These are phyloP conservation scores for Tupaia tana DNA, from an alignment of 2,113 vertebrate species.

Conservation along the genomic window DNA sequence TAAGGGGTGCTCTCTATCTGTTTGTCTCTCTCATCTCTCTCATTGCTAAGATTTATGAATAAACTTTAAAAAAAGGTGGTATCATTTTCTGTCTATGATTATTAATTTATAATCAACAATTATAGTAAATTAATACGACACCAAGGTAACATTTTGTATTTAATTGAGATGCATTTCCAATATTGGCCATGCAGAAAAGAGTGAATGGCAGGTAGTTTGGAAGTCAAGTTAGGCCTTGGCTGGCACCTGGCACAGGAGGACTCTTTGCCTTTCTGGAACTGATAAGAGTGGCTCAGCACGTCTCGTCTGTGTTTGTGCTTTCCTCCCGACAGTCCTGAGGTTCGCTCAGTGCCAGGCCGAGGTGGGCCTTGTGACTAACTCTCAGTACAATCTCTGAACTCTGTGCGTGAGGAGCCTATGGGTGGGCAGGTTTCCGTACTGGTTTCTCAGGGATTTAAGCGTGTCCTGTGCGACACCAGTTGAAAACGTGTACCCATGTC, in stretches of 20 bases:
- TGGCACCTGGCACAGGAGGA: background rate
- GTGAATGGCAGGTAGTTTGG: background rate
- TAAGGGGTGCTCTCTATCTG: no score
- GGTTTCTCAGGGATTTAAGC: background rate
- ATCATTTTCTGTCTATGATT: background rate
- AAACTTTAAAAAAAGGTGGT: no score
- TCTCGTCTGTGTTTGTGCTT: background rate
- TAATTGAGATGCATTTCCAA: background rate
- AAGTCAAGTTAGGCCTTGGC: background rate
- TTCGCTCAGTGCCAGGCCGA: background rate
- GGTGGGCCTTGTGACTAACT: background rate
- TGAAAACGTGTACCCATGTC: background rate
- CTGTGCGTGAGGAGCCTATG: background rate
- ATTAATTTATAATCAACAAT: background rate
- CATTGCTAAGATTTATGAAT: no score
- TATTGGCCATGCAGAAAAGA: background rate
- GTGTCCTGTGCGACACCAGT: background rate
- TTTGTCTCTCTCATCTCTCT: no score
- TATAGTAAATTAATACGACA: background rate
- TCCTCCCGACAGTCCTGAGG: background rate
- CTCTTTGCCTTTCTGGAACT: background rate
- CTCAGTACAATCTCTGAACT: background rate
- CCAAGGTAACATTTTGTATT: background rate
- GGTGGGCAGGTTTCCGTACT: background rate
- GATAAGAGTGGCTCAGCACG: background rate